A percentile compares a stretch with the other conserved stretches of the same genome.
Evolutionary conservation across 1,140 invertebrate species (phyloP).

Genomic region (Drosophila teissieri): DNA sequence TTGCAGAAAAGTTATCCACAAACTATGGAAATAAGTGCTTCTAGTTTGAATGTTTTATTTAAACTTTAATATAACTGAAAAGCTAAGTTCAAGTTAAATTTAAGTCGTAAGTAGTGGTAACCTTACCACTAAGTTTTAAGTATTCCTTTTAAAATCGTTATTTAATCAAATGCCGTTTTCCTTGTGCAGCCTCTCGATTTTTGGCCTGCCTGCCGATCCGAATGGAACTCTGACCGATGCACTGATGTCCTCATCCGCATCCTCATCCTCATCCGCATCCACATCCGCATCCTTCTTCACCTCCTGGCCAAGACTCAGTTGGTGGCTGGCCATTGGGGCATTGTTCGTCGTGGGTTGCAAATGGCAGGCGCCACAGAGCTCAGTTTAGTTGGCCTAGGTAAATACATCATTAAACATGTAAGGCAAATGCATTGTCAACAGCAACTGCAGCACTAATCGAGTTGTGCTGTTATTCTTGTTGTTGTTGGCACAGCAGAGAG

Average conservation of each 20-base stretch:
- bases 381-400: conserved; percentile 78
- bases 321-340: conserved; percentile 8
- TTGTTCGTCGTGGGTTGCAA: conserved; percentile 8
- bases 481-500: neutral
- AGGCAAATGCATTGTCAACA: conserved; percentile 81
- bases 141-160: too few relatives aligned
- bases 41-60: too few relatives aligned
- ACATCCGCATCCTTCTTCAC: neutral
- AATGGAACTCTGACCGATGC: conserved; percentile 26
- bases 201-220: neutral
- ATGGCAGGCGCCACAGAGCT: conserved; percentile 18
- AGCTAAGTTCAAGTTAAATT: too few relatives aligned
- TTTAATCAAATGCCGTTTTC: neutral
- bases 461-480: conserved; percentile 50
- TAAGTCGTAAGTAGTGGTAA: too few relatives aligned
- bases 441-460: conserved; percentile 64
- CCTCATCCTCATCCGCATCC: neutral
- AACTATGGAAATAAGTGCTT: too few relatives aligned
- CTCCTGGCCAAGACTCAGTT: too few relatives aligned
- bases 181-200: neutral
- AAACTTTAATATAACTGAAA: too few relatives aligned
- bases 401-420: conserved; percentile 82
- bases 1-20: neutral
- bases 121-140: too few relatives aligned
- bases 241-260: conserved; percentile 10